Conservation (phyloP, 2,888 invertebrate genomes). For the Ditylenchus weischeri region DNA sequence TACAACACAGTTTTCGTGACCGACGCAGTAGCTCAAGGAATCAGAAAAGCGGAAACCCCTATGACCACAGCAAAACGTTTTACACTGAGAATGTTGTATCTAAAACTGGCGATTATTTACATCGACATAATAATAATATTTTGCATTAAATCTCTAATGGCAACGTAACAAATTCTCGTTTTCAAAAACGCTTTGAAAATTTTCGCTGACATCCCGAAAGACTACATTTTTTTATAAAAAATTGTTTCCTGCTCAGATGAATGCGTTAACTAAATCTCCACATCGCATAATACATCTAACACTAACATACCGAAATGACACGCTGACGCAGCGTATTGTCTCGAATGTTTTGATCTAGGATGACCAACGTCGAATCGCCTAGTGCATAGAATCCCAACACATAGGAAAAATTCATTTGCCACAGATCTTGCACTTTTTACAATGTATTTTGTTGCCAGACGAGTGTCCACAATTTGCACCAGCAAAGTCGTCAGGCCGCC, state of each 20-base stretch:
- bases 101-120: not conserved
- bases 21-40: not conserved
- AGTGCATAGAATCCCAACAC: not conserved
- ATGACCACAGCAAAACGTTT: not conserved
- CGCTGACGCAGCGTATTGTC: conserved; percentile 9
- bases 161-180: no score
- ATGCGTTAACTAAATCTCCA: not conserved
- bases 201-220: no score
- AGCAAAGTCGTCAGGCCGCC: no score
- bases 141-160: not conserved
- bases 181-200: no score
- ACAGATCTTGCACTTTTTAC: not conserved
- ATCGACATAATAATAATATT: not conserved
- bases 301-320: not conserved
- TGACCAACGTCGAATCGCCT: not conserved
- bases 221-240: no score
- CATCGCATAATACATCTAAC: not conserved
- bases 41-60: conserved; percentile 5
- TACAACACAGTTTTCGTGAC: not conserved
- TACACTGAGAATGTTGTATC: not conserved
- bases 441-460: no score
- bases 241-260: no score
- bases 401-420: not conserved
- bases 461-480: no score
- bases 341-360: not conserved